Conservation (phyloP, 2,113 vertebrate genomes). For the Noturus placidus region DNA sequence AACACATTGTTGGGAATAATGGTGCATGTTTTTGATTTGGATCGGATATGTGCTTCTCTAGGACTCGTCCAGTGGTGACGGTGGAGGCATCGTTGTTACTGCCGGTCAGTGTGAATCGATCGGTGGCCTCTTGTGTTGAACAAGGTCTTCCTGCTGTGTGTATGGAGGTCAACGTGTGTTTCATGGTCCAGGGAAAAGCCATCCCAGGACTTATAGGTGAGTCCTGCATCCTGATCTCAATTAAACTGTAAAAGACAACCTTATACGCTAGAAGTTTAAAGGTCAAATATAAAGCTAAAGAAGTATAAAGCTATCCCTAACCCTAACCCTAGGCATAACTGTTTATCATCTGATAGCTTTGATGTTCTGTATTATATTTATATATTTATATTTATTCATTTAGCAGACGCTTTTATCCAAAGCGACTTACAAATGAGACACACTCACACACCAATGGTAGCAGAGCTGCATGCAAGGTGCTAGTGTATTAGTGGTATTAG, state of each 20-base stretch:
- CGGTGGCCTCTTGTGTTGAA: constrained; percentile 73
- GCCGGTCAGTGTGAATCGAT: constrained; percentile 79
- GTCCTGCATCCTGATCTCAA: constrained; percentile 13
- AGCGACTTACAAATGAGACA: too few relatives aligned
- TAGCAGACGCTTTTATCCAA: too few relatives aligned
- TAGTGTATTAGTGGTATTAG: too few relatives aligned
- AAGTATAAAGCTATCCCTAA: too few relatives aligned
- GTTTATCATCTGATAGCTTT: not conserved
- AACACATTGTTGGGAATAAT: not conserved
- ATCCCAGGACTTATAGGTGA: constrained; percentile 83
- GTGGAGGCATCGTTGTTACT: constrained; percentile 80
- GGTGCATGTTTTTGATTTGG: not conserved
- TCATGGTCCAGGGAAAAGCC: constrained; percentile 78
- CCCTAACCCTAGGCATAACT: not conserved
- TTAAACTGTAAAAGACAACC: not conserved
- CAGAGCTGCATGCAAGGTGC: too few relatives aligned
- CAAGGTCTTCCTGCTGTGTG: constrained; percentile 78
- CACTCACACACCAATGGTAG: too few relatives aligned
- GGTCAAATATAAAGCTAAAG: too few relatives aligned
- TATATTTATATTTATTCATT: too few relatives aligned
- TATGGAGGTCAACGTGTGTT: constrained; percentile 84
- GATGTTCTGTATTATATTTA: not conserved
- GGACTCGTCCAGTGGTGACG: constrained; percentile 88
- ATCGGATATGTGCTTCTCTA: constrained; percentile 55
- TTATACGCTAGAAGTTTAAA: not conserved